Evolutionary conservation across 2,888 invertebrate genomes (phyloP).

Genomic region (Caenorhabditis afra): DNA sequence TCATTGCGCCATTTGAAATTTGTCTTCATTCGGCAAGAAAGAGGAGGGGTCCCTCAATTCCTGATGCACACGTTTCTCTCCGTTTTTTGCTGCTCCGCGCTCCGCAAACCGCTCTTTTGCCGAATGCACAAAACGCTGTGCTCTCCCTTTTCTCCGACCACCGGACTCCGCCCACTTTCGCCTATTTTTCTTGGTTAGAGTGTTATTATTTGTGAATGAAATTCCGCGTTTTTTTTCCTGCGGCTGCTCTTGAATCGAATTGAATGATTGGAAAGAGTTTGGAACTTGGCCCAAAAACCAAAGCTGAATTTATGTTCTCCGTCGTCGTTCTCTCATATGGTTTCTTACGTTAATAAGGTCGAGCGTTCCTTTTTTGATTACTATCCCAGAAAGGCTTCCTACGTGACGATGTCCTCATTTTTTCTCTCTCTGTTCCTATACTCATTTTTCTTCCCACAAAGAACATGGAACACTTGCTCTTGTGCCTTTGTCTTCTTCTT

Average conservation of each 20-base stretch:
- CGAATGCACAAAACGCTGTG: constrained; percentile 54
- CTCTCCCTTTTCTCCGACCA: constrained; percentile 17
- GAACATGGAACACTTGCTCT: not conserved
- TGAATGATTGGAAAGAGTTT: too few relatives aligned
- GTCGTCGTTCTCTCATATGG: not conserved
- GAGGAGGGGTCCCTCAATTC: constrained; percentile 26
- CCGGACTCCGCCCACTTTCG: constrained; percentile 31
- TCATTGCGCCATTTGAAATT: constrained; percentile 38
- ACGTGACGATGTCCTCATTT: too few relatives aligned
- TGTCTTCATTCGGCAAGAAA: constrained; percentile 34
- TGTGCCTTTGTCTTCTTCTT: constrained; percentile 21
- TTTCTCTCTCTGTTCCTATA: not conserved
- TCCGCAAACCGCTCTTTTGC: constrained; percentile 45
- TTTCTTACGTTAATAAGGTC: not conserved
- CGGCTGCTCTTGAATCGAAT: not conserved
- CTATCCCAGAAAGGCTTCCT: too few relatives aligned
- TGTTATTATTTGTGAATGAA: constrained; percentile 49
- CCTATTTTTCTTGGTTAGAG: constrained; percentile 38
- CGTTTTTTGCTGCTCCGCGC: constrained; percentile 27
- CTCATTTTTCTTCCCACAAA: not conserved
- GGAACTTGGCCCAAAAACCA: too few relatives aligned
- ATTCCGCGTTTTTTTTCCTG: constrained; percentile 8
- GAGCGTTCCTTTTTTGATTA: constrained; percentile 1
- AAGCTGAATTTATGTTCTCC: too few relatives aligned
- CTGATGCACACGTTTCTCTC: constrained; percentile 39